A percentile compares a stretch with the other conserved stretches of the same genome.
Conservation (phyloP, 2,113 vertebrate genomes). For the Festucalex cinctus region DNA sequence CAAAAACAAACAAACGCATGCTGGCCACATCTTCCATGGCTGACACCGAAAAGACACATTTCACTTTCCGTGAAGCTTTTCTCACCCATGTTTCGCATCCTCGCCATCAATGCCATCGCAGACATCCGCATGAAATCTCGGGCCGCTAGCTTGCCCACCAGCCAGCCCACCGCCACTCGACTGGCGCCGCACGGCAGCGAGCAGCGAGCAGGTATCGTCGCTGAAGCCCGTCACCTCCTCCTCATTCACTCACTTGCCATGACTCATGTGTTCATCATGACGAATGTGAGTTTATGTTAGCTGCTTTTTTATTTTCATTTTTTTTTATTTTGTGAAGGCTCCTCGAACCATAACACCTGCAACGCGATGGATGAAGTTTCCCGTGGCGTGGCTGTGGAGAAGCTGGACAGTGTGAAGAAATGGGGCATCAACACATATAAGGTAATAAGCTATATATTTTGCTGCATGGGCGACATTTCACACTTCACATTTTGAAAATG, state of each 20-base stretch:
- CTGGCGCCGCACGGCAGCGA: conserved; percentile 67
- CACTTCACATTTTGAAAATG: too few relatives aligned
- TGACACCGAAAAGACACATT: not conserved
- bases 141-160: conserved; percentile 64
- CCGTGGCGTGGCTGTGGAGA: conserved; percentile 90
- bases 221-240: conserved; percentile 19
- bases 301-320: not conserved
- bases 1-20: conserved; percentile 42
- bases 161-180: conserved; percentile 71
- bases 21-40: conserved; percentile 5
- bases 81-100: conserved; percentile 23
- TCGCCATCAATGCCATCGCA: conserved; percentile 58
- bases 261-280: not conserved
- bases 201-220: conserved; percentile 64
- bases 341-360: conserved; percentile 77
- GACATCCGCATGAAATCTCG: conserved; percentile 79
- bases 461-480: not conserved
- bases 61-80: conserved; percentile 8
- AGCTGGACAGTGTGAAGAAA: conserved; percentile 93
- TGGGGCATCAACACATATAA: conserved; percentile 98
- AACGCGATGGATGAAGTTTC: conserved; percentile 79
- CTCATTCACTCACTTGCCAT: conserved; percentile 13
- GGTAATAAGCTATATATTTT: conserved; percentile 58
- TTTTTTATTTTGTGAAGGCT: conserved; percentile 63
- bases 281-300: not conserved